Evolutionary conservation across 2,797 vertebrate genomes (phyloP).

Genomic region (Hoplostethus atlanticus): DNA sequence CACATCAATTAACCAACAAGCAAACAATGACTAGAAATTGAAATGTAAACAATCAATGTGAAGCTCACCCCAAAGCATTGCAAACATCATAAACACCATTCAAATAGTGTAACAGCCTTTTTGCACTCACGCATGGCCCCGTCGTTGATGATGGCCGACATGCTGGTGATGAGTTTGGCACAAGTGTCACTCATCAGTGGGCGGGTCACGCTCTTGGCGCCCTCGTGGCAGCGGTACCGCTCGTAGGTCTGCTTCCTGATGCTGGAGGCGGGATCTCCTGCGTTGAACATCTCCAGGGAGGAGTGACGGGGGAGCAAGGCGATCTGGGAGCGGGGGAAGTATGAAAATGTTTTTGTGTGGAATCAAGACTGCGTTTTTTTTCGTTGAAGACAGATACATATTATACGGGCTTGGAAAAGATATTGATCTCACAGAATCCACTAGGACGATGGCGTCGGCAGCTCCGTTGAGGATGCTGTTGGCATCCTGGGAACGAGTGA

Average conservation of each 20-base stretch:
- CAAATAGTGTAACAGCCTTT: not conserved
- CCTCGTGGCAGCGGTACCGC: slow-evolving; percentile 91
- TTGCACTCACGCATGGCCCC: slow-evolving; percentile 89
- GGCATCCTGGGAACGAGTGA: slow-evolving; percentile 85
- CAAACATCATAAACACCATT: not conserved
- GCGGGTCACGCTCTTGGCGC: slow-evolving; percentile 82
- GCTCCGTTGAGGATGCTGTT: slow-evolving; percentile 80
- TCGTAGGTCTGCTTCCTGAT: slow-evolving; percentile 90
- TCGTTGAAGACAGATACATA: not conserved
- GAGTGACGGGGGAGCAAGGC: slow-evolving; percentile 90
- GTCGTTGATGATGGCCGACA: slow-evolving; percentile 90
- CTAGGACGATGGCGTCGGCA: slow-evolving; percentile 82
- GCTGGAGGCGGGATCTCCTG: slow-evolving; percentile 86
- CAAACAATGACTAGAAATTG: no score
- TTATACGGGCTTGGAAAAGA: not conserved
- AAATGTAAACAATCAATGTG: no score
- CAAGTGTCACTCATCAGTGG: slow-evolving; percentile 87
- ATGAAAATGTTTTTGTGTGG: not conserved
- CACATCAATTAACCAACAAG: no score
- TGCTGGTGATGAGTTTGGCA: slow-evolving; percentile 90
- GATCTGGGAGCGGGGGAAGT: slow-evolving; percentile 78
- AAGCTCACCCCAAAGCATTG: no score
- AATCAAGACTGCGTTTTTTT: not conserved
- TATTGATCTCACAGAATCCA: slow-evolving; percentile 91
- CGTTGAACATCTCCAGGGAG: slow-evolving; percentile 94